Conservation (phyloP, 2,113 vertebrate species). For the Alexandromys fortis region DNA sequence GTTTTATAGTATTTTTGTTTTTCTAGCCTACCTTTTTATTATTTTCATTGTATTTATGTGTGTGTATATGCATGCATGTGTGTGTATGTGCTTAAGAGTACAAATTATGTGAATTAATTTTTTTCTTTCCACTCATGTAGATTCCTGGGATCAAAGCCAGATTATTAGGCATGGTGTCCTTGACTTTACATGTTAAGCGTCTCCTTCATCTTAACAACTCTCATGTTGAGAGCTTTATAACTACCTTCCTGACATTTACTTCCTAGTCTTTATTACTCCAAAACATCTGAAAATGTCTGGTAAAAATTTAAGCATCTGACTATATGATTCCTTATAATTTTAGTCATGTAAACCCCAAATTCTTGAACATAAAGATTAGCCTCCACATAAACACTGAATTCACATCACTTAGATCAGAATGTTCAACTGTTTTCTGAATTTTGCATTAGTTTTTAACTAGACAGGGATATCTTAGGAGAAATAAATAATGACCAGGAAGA, state of each 20-base stretch:
- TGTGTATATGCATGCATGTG: too few relatives aligned
- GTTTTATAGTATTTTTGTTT: too few relatives aligned
- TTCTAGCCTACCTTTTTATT: not conserved
- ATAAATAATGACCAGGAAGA: too few relatives aligned
- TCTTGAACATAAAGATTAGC: not conserved
- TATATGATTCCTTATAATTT: not conserved
- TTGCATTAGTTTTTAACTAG: too few relatives aligned
- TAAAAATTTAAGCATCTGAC: not conserved
- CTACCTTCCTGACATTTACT: too few relatives aligned
- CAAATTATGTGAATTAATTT: not conserved
- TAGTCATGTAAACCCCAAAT: not conserved
- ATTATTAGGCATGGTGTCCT: not conserved
- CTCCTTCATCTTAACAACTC: not conserved
- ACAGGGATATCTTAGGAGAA: too few relatives aligned
- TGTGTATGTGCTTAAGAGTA: rapidly evolving
- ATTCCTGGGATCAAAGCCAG: not conserved
- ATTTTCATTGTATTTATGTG: too few relatives aligned
- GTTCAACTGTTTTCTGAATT: not conserved
- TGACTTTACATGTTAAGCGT: not conserved
- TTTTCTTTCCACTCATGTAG: not conserved
- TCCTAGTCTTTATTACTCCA: not conserved
- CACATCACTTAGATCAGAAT: not conserved
- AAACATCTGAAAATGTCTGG: not conserved
- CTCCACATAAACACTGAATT: not conserved
- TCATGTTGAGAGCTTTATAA: not conserved